Base-by-base conservation (phyloP, 2,888 invertebrate genomes). In the Epiperipatus broadwayi region DNA sequence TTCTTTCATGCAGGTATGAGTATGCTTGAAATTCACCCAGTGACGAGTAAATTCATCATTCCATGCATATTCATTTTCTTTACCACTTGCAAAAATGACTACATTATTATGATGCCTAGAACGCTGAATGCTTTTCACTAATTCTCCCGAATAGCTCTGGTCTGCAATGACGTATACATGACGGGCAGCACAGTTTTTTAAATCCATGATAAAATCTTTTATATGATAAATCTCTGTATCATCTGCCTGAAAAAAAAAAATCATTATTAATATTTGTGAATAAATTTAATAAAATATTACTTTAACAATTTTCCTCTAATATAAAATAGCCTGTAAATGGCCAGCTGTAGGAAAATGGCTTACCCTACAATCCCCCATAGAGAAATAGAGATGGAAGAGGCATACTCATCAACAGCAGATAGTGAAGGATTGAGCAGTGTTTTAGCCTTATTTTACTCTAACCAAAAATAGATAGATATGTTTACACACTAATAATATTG, bases 131-230 rank as follows among this genome's bases (percentile, higher is more conserved):
- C 53, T 54, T 16, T 53, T 50, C 10, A 55, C 53, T 12, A 61
- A 43, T 42, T 56, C 53, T 2, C 58, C 61, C 2, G 63, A 54
- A 46, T 59, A 64, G 46, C 61, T 63, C 48, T 65, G 64, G 47
- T 67, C 67, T 2, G 56, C 59, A 3, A 67, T 49, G 8, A 66
- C 43, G 27, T 63, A 53, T 10, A 66, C 59, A 22, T 63, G 55
- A 2, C 57, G 52, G 0, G 66, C 65, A 21, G 52, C 46, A 46
- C 67, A 67, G 20, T 55, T 50, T 2, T 54, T 48, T 4, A 64
- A 50, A 46, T 67, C 67, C 1, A 54, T 49, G 35, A 63, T 49
- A 37, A 67, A 50, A 45, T 67, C 66, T n/a, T 55, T 53, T 1
- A 60, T 46, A 0, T 56, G 56, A 53, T 67, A 66, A 19, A 56